A percentile compares a stretch with the other conserved stretches of the same genome.
phyloP scores from a whole-genome alignment of 2,113 vertebrate species.

The Cisticola juncidis region DNA sequence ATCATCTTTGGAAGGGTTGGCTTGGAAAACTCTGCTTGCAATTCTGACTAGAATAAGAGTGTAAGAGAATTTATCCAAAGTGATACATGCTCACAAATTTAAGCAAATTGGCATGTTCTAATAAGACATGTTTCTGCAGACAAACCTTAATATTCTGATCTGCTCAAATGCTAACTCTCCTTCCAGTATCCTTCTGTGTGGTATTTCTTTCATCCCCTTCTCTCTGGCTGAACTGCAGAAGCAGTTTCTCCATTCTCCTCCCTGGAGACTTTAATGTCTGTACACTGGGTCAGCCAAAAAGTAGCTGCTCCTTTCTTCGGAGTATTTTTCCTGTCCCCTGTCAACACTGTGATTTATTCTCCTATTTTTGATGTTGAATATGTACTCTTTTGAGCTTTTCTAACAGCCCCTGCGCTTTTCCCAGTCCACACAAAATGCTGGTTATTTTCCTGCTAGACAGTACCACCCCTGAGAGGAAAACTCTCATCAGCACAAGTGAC shows the following conservation, averaged over 20 bases:
- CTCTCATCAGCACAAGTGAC: not conserved
- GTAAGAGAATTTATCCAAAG: not conserved
- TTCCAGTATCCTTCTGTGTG: not conserved
- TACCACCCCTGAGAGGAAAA: not conserved
- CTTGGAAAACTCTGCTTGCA: not conserved
- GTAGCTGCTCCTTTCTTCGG: not conserved
- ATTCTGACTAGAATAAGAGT: not conserved
- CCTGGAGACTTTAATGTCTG: not conserved
- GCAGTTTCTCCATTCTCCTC: not conserved
- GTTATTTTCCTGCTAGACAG: not conserved
- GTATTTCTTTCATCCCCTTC: not conserved
- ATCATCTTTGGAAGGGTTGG: not conserved
- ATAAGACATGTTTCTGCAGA: not conserved
- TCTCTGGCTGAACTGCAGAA: not conserved
- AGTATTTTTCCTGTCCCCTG: not conserved
- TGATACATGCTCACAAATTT: not conserved
- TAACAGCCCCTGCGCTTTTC: not conserved
- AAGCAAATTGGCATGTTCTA: not conserved
- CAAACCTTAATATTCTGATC: not conserved
- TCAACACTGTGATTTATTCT: not conserved
- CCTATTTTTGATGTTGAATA: not conserved
- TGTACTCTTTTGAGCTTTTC: not conserved
- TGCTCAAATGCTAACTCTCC: not conserved
- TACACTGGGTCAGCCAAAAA: not conserved
- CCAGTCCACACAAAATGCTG: not conserved